A percentile compares a stretch with the other conserved stretches of the same genome.
These are phyloP conservation scores for Metalampra italica DNA, from an alignment of 2,888 invertebrate species.

Conservation along the genomic window DNA sequence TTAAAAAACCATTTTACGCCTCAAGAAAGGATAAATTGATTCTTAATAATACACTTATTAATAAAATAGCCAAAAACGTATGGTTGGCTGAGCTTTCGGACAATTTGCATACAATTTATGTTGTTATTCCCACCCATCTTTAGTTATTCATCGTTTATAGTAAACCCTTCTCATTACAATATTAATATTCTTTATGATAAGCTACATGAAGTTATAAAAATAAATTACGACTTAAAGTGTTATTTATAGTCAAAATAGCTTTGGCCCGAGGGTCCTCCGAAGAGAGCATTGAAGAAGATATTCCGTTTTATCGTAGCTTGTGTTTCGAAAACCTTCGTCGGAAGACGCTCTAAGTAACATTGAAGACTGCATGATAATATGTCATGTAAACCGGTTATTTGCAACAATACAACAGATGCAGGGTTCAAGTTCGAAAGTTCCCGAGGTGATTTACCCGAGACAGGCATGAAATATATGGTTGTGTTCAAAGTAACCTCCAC, in stretches of 20 bases:
- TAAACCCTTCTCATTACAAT: constrained; percentile 25
- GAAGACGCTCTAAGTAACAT: no score
- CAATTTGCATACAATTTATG: constrained; percentile 59
- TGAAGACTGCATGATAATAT: no score
- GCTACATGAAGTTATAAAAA: constrained; percentile 27
- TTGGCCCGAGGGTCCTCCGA: not conserved
- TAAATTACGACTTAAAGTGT: constrained; percentile 15
- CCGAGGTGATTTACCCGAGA: no score
- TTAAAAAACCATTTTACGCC: constrained; percentile 30
- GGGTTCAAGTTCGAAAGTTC: no score
- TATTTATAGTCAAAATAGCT: not conserved
- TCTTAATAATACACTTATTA: constrained; percentile 61
- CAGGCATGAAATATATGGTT: no score
- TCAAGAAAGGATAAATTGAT: constrained; percentile 60
- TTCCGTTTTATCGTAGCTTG: no score
- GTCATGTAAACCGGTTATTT: not conserved
- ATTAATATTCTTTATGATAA: constrained; percentile 19
- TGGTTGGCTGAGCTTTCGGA: constrained; percentile 24
- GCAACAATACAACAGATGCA: not conserved
- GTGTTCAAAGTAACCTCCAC: no score
- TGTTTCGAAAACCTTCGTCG: no score
- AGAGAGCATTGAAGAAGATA: no score
- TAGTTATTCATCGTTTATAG: constrained; percentile 18
- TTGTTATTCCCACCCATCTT: constrained; percentile 27
- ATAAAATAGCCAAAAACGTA: constrained; percentile 54